Conservation (phyloP, 2,113 vertebrate genomes). For the Aramus guarauna region DNA sequence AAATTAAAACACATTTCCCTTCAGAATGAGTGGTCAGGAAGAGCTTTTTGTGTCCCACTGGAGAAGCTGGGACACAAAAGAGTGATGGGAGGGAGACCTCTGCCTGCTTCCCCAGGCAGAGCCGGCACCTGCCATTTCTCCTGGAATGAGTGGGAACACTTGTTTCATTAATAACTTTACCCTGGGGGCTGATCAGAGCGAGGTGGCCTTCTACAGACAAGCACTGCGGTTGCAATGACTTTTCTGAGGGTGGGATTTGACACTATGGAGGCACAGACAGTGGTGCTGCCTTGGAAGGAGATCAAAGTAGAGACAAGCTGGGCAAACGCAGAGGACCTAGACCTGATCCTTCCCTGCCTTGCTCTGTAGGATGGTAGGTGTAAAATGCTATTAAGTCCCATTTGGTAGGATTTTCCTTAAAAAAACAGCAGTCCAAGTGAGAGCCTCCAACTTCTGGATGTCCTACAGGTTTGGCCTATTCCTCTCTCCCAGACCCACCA, state of each 20-base stretch:
- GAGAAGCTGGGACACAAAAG: not conserved
- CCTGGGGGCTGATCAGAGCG: not conserved
- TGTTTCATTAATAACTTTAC: not conserved
- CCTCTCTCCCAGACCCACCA: not conserved
- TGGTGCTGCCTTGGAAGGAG: not conserved
- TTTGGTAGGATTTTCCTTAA: not conserved
- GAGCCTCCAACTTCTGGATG: not conserved
- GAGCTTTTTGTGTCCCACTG: not conserved
- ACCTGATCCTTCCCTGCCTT: not conserved
- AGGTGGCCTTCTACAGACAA: not conserved
- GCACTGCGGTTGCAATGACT: not conserved
- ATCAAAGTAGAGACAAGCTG: not conserved
- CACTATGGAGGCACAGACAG: not conserved
- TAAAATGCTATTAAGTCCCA: not conserved
- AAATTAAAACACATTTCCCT: not conserved
- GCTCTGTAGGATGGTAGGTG: not conserved
- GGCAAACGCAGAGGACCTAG: not conserved
- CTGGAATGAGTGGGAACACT: not conserved
- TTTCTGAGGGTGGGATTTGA: not conserved
- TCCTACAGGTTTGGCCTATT: not conserved
- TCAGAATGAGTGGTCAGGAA: not conserved
- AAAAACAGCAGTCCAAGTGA: not conserved
- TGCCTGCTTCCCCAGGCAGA: not conserved
- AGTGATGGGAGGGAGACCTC: not conserved
- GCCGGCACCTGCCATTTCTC: not conserved